Evolutionary conservation across 2,113 vertebrate genomes (phyloP), one percentile per base, ranked within the genome.

Genomic region (Lates calcarifer): DNA sequence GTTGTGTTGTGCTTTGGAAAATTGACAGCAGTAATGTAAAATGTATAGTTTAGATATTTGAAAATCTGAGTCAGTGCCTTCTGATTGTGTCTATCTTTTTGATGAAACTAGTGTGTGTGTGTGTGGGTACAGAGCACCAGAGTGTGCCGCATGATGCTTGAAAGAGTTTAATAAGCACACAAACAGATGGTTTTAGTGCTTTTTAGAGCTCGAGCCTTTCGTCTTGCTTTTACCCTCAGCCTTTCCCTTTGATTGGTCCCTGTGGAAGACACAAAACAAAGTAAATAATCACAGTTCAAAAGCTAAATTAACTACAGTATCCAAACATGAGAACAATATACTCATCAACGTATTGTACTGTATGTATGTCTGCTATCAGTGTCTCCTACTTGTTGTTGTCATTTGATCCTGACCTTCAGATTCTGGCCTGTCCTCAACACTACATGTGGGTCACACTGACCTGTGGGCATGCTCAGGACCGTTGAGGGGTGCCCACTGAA

Each of bases 181-280:
- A 74, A 18, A 65, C 28, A 58, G 73, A 41, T 26, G 5, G 11
- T 71, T 80, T 84, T 94, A 96, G 55, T 94, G 86, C 47, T 89
- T 93, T 90, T 89, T 92, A 67, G 93, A 81, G 84, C 89, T 87
- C 1, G 90, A 94, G 75, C 89, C 93, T 89, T 93, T 94, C 81
- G 93, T 72, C 22, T 55, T 94, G 14, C 70, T 62, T 81, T 81
- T 83, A 20, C 22, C 74, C 2, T 79, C 80, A 55, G 88, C 39
- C 75, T 68, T 90, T 73, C 51, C 81, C 5, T 81, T 86, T 6
- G 64, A 47, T 77, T 94, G 95, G 84, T 95, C 94, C 74, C 97
- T 98, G 90, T 29, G 88, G 86, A 68, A 74, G 91, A 81, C 18
- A 84, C 49, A 74, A 76, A 74, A 60, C 28, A 81, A 43, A 61